A percentile compares a stretch with the other conserved stretches of the same genome.
Conservation (phyloP, 92 coral and sea anemone species). For the Phymanthus crucifer region DNA sequence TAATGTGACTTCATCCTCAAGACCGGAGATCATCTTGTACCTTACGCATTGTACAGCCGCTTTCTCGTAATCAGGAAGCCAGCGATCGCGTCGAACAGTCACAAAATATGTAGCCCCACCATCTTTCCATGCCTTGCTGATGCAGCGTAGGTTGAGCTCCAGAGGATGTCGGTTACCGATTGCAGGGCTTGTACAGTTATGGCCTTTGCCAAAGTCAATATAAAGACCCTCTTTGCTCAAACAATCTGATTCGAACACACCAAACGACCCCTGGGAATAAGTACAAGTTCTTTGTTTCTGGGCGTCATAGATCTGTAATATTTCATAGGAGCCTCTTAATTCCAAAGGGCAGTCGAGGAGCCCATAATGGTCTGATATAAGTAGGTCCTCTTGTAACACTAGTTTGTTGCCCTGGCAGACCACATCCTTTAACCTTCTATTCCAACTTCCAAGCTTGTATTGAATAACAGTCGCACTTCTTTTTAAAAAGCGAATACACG, state of each 20-base stretch:
- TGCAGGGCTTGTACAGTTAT: constrained; percentile 38
- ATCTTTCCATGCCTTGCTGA: constrained; percentile 61
- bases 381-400: constrained; percentile 32
- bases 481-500: constrained; percentile 58
- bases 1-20: constrained; percentile 33
- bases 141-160: constrained; percentile 52
- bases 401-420: constrained; percentile 35
- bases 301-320: constrained; percentile 44
- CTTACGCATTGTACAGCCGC: constrained; percentile 52
- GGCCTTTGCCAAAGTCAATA: constrained; percentile 32
- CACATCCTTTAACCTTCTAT: constrained; percentile 12
- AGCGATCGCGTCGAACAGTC: constrained; percentile 47
- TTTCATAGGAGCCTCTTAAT: constrained; percentile 63
- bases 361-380: constrained; percentile 49
- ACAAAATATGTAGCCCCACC: constrained; percentile 52
- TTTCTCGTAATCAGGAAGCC: constrained; percentile 30
- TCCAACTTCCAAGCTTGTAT: constrained; percentile 49
- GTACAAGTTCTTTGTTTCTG: constrained; percentile 35
- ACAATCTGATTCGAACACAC: constrained; percentile 71
- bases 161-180: background rate
- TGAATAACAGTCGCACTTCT: constrained; percentile 64
- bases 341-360: constrained; percentile 63
- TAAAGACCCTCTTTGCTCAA: constrained; percentile 66
- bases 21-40: constrained; percentile 2
- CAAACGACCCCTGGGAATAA: constrained; percentile 29